Conservation (phyloP, 2,888 invertebrate species). For the Leuctra nigra region DNA sequence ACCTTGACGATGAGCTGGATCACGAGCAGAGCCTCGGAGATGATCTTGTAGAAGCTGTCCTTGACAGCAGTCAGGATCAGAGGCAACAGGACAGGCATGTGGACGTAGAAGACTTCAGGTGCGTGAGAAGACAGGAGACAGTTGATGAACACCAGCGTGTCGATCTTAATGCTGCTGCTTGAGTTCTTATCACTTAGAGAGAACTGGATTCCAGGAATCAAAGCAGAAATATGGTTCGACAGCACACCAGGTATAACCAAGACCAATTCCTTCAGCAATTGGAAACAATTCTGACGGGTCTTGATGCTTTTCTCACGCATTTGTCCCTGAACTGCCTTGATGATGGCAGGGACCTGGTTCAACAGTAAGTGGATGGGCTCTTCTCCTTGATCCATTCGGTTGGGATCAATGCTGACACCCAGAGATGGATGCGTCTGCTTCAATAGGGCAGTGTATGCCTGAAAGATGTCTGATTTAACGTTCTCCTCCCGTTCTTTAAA, state of each 20-base stretch:
- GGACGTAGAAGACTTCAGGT: slow-evolving; percentile 70
- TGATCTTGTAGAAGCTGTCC: slow-evolving; percentile 98
- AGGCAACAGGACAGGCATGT: slow-evolving; percentile 70
- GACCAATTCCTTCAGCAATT: slow-evolving; percentile 83
- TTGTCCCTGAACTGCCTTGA: slow-evolving; percentile 82
- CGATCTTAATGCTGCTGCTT: slow-evolving; percentile 97
- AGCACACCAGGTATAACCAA: slow-evolving; percentile 84
- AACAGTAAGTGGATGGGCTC: slow-evolving; percentile 38
- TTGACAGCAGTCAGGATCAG: slow-evolving; percentile 84
- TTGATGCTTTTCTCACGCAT: slow-evolving; percentile 81
- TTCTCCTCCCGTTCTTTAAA: slow-evolving; percentile 99
- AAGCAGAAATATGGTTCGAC: slow-evolving; percentile 70
- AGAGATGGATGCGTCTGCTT: slow-evolving; percentile 77
- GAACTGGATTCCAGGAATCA: slow-evolving; percentile 85
- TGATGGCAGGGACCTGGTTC: slow-evolving; percentile 63
- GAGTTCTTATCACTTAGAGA: slow-evolving; percentile 88
- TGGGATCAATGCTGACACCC: slow-evolving; percentile 57
- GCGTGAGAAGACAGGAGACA: slow-evolving; percentile 74
- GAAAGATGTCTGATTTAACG: slow-evolving; percentile 96
- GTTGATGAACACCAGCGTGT: slow-evolving; percentile 87
- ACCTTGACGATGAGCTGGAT: slow-evolving; percentile 92
- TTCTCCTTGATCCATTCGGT: slow-evolving; percentile 63
- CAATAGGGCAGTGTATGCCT: slow-evolving; percentile 89
- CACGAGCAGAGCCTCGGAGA: slow-evolving; percentile 90
- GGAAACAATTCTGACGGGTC: slow-evolving; percentile 87